Conservation (phyloP, 2,888 invertebrate genomes). For the Slavum lentiscoides region DNA sequence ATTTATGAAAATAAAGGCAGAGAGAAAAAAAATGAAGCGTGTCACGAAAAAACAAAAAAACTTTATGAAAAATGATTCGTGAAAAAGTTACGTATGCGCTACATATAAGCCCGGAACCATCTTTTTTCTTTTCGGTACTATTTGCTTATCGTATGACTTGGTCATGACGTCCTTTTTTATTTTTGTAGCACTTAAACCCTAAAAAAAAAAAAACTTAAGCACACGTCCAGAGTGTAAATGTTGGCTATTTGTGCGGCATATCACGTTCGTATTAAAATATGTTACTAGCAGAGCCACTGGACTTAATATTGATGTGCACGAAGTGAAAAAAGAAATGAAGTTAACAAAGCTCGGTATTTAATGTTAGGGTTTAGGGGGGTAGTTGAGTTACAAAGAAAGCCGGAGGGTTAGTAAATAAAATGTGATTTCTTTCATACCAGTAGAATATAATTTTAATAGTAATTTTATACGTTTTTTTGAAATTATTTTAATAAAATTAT, state of each 20-base stretch:
- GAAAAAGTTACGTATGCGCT: slow-evolving; percentile 41
- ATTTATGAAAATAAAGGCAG: slow-evolving; percentile 25
- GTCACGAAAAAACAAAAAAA: slow-evolving; percentile 38
- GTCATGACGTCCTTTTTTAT: slow-evolving; percentile 44
- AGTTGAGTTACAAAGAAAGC: slow-evolving; percentile 29
- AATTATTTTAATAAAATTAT: slow-evolving; percentile 17
- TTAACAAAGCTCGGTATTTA: slow-evolving; percentile 49
- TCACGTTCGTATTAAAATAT: slow-evolving; percentile 53
- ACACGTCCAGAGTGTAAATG: slow-evolving; percentile 51
- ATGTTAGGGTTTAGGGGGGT: slow-evolving; percentile 35
- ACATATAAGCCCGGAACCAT: slow-evolving; percentile 34
- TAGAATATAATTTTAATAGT: slow-evolving; percentile 25
- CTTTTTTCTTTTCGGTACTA: slow-evolving; percentile 42
- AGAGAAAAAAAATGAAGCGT: slow-evolving; percentile 18
- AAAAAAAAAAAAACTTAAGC: slow-evolving; percentile 44
- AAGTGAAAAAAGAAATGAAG: slow-evolving; percentile 41
- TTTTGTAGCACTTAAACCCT: slow-evolving; percentile 46
- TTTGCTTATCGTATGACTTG: slow-evolving; percentile 41
- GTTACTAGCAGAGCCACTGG: slow-evolving; percentile 38
- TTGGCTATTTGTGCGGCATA: slow-evolving; percentile 52
- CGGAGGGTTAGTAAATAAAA: slow-evolving; percentile 17
- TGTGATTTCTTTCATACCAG: slow-evolving; percentile 22
- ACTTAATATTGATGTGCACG: slow-evolving; percentile 48
- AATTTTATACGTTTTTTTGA: neutral
- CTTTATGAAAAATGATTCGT: slow-evolving; percentile 49